phyloP scores from a whole-genome alignment of 1,140 invertebrate species.

The Platyura marginata region DNA sequence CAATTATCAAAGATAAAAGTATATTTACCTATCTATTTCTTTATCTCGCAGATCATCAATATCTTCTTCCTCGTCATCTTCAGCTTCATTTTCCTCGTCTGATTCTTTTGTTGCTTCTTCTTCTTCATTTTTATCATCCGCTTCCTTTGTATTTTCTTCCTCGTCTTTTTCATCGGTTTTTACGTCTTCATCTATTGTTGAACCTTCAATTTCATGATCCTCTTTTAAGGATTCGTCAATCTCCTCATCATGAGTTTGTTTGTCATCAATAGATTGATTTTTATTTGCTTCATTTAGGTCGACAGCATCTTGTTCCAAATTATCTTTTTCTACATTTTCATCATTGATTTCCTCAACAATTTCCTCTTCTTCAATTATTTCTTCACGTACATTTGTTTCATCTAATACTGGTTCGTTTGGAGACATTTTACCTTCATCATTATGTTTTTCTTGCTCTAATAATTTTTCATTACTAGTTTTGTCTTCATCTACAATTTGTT shows the following conservation, averaged over 20 bases:
- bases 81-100: too few species aligned
- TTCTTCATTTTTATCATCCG: neutral
- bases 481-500: slow-evolving; percentile 5
- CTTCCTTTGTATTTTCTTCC: neutral
- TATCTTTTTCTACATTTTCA: neutral
- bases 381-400: neutral
- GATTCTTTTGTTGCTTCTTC: neutral
- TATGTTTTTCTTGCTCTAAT: slow-evolving; percentile 6
- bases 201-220: slow-evolving; percentile 4
- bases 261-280: neutral
- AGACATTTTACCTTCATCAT: neutral
- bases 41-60: slow-evolving; percentile 1
- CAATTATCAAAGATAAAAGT: neutral
- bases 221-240: neutral
- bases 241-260: neutral
- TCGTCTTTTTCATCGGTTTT: slow-evolving; percentile 1
- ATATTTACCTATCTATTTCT: slow-evolving; percentile 3
- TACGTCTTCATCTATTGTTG: slow-evolving; percentile 5
- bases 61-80: slow-evolving; percentile 9
- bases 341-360: neutral
- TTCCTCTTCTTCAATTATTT: neutral
- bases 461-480: slow-evolving; percentile 15
- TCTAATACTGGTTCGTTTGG: neutral
- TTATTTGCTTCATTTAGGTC: neutral
- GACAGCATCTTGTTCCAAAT: neutral